phyloP scores from a whole-genome alignment of 2,888 invertebrate species.

The Torymus tubicola region DNA sequence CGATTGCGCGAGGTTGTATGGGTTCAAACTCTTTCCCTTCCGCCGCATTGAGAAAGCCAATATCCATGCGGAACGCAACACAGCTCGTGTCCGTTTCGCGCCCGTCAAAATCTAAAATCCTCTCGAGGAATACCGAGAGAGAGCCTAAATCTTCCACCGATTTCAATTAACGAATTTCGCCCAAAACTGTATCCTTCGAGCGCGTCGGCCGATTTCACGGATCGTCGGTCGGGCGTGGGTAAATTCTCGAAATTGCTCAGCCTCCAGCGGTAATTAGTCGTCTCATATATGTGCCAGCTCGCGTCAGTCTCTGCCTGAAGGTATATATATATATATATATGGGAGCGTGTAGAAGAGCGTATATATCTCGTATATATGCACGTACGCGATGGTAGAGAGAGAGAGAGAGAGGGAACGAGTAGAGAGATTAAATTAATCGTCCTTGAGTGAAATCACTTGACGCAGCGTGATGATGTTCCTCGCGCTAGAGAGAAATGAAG shows the following conservation, averaged over 20 bases:
- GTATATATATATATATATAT: neutral
- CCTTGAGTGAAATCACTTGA: slow-evolving; percentile 40
- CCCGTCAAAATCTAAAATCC: neutral
- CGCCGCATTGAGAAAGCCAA: slow-evolving; percentile 1
- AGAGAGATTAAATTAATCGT: slow-evolving; percentile 51
- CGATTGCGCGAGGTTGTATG: too few species aligned
- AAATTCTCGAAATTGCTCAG: slow-evolving; percentile 53
- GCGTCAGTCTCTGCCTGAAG: neutral
- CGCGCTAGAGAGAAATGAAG: slow-evolving; percentile 1
- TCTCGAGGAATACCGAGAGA: neutral
- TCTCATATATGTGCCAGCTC: slow-evolving; percentile 10
- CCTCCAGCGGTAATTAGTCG: slow-evolving; percentile 53
- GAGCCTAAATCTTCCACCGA: slow-evolving; percentile 18
- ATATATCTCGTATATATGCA: too few species aligned
- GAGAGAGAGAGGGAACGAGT: too few species aligned
- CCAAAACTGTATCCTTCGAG: slow-evolving; percentile 28
- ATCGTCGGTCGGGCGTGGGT: slow-evolving; percentile 39
- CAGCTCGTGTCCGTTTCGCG: neutral
- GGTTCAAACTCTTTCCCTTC: neutral
- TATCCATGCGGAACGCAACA: neutral
- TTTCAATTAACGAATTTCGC: slow-evolving; percentile 48
- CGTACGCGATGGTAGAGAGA: too few species aligned
- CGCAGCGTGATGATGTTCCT: neutral
- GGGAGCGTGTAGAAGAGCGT: neutral
- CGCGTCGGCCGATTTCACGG: slow-evolving; percentile 42